Evolutionary conservation across 2,888 invertebrate genomes (phyloP), one percentile per base, ranked within the genome.

Genomic region (Sesia apiformis): DNA sequence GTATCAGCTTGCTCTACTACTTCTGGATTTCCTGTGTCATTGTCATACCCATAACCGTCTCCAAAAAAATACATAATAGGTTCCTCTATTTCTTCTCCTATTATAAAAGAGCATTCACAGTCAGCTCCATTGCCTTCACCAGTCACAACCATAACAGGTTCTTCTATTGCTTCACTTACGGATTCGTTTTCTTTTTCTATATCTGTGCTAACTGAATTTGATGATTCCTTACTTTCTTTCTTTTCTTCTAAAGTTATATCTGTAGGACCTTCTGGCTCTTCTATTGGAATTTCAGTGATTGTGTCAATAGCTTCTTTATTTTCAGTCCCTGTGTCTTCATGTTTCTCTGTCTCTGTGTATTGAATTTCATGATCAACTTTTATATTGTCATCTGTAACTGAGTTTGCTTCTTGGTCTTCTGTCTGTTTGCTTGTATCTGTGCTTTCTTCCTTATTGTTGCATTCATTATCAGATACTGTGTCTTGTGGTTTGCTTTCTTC

Each of bases 1-100:
- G 64, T 60, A 60, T 65, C 73, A 46, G 78, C 67, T 65, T 82
- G 69, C 64, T 79, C 75, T 58, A 74, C 64, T 54, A 65, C 66
- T 63, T 84, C 87, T 49, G 87, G 91, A 79, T 95, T 96, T 1
- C 95, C 96, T 4, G 94, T 94, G 57, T 93, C 88, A 72, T 94
- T 95, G 40, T 94, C 93, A 38, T 76, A 83, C 4, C 96, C 96
- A 63, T 80, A 91, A 49, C 96, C 96, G 67, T 92, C 92, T 0
- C 95, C 95, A 63, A 87, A 91, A 69, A 96, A 90, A 75, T 90
- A 92, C 84, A 94, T 88, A 0, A 94, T 84, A 0, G 93, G 91
- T 79, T 96, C 96, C 68, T 93, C 93, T 55, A 96, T 93, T 62
- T 91, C 91, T 69, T 95, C 95, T 39, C 94, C 92, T 53, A 94